phyloP scores from a whole-genome alignment of 2,113 vertebrate genomes.

The Mormyrus iriodes region DNA sequence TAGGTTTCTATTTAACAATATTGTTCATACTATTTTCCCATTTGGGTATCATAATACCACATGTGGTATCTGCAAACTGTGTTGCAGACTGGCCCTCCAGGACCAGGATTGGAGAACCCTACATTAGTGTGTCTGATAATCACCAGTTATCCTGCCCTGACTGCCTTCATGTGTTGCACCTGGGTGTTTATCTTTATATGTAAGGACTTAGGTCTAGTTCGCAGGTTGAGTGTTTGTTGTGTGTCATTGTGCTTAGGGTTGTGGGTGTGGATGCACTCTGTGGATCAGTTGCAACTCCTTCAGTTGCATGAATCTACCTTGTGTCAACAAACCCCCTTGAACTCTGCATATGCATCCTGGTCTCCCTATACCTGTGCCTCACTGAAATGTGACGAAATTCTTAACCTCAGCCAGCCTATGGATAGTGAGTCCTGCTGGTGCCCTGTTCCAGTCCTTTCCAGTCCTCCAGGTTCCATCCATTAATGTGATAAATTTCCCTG shows the following conservation, averaged over 20 bases:
- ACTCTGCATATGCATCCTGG: not conserved
- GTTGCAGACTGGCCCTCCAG: not conserved
- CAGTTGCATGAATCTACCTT: not conserved
- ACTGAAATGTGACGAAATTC: not conserved
- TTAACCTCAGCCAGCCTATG: not conserved
- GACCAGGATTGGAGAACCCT: not conserved
- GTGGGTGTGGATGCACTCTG: not conserved
- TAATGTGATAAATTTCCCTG: not conserved
- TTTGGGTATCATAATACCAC: not conserved
- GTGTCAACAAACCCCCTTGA: not conserved
- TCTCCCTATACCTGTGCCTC: not conserved
- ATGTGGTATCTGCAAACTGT: not conserved
- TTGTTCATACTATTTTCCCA: not conserved
- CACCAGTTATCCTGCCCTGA: not conserved
- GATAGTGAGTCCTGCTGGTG: not conserved
- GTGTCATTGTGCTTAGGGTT: not conserved
- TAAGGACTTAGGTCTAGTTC: not conserved
- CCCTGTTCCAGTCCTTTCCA: not conserved
- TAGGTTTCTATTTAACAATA: not conserved
- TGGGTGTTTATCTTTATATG: not conserved
- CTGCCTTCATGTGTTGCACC: too few relatives aligned
- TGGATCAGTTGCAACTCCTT: too few relatives aligned
- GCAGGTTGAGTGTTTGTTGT: not conserved
- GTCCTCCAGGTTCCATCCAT: not conserved
- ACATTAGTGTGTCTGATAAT: not conserved